These are phyloP conservation scores for Xenus cinereus DNA, from an alignment of 2,113 vertebrate genomes.

Conservation along the genomic window DNA sequence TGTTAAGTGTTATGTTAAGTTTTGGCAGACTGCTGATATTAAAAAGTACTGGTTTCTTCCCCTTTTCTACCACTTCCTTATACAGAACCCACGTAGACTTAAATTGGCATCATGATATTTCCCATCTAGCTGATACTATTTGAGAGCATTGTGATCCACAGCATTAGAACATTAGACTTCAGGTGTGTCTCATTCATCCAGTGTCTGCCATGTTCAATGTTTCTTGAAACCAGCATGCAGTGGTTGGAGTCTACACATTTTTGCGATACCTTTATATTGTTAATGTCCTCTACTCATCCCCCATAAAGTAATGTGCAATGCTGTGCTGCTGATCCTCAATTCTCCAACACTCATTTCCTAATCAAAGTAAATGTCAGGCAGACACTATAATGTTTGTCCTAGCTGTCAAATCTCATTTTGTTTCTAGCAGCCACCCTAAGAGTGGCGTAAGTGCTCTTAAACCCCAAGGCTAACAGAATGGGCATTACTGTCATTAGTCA, in stretches of 20 bases:
- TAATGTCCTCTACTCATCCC: background rate
- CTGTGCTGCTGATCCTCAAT: background rate
- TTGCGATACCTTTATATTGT: background rate
- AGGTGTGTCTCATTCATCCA: background rate
- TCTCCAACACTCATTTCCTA: background rate
- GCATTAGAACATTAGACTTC: background rate
- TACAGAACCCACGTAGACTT: accelerated
- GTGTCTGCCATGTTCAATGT: background rate
- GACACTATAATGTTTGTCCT: background rate
- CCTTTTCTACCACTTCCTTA: background rate
- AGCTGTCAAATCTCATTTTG: background rate
- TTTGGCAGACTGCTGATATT: background rate
- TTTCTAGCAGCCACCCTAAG: background rate
- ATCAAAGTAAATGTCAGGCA: background rate
- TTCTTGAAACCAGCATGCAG: background rate
- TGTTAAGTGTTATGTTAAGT: background rate
- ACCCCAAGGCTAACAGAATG: background rate
- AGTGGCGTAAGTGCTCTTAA: background rate
- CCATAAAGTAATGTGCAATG: background rate
- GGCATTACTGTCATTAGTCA: background rate
- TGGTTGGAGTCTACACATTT: accelerated
- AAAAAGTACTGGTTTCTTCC: background rate
- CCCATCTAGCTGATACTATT: background rate
- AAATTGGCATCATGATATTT: background rate
- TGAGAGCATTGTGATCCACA: background rate